Evolutionary conservation across 2,797 vertebrate genomes (phyloP).

Genomic region (Chelmon rostratus): DNA sequence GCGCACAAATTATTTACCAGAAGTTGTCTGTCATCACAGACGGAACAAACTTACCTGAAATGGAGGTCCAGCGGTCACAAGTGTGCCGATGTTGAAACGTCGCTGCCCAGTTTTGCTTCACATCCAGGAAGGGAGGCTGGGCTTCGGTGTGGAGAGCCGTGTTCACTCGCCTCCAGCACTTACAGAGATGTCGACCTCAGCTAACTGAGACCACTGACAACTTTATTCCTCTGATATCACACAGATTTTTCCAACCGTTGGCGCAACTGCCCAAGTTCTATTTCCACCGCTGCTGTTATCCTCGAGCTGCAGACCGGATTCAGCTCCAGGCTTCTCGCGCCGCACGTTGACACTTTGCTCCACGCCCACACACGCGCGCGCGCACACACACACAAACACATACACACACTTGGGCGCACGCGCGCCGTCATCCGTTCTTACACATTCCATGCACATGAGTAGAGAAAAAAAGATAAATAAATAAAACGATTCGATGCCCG

Average conservation of each 20-base stretch:
- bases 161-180: constrained; percentile 30
- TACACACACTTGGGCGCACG: constrained; percentile 20
- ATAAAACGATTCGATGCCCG: constrained; percentile 18
- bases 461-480: constrained; percentile 18
- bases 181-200: not conserved
- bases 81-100: constrained; percentile 45
- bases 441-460: constrained; percentile 43
- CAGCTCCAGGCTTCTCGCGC: constrained; percentile 36
- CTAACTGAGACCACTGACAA: constrained; percentile 28
- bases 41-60: constrained; percentile 67
- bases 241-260: constrained; percentile 9
- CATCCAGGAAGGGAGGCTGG: constrained; percentile 70
- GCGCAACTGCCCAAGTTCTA: constrained; percentile 9
- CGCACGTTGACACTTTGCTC: constrained; percentile 70
- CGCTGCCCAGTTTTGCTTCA: constrained; percentile 42
- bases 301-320: constrained; percentile 22
- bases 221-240: constrained; percentile 24
- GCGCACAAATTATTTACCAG: not conserved
- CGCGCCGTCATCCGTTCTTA: constrained; percentile 69
- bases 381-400: constrained; percentile 41
- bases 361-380: constrained; percentile 72
- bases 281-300: constrained; percentile 16
- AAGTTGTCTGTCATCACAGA: constrained; percentile 30
- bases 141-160: constrained; percentile 23
- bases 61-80: constrained; percentile 53